These are phyloP conservation scores for Medauroidea extradentata DNA, from an alignment of 1,140 invertebrate species.

Conservation along the genomic window DNA sequence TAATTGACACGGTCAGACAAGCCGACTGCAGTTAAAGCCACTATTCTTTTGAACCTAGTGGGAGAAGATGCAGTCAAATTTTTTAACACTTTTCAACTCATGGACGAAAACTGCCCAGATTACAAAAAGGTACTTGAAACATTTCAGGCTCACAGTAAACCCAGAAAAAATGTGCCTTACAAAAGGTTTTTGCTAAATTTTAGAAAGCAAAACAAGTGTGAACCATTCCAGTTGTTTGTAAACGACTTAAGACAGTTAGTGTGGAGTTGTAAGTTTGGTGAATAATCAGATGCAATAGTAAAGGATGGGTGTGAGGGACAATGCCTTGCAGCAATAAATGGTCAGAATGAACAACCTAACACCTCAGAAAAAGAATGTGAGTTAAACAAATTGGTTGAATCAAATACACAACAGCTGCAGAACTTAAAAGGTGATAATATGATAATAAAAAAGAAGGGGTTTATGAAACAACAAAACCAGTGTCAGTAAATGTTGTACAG, in stretches of 20 bases:
- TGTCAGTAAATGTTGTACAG: neutral
- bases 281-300: constrained; percentile 30
- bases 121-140: constrained; percentile 7
- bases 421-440: neutral
- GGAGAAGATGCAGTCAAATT: constrained; percentile 9
- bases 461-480: neutral
- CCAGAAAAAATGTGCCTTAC: constrained; percentile 27
- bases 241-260: constrained; percentile 26
- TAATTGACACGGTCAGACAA: too few relatives aligned
- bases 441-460: neutral
- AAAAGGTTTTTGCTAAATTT: constrained; percentile 28
- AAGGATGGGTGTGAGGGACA: constrained; percentile 34
- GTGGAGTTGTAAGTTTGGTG: constrained; percentile 26
- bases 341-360: constrained; percentile 29
- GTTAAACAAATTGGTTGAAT: constrained; percentile 21
- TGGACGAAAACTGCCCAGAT: neutral
- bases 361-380: constrained; percentile 29
- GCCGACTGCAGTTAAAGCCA: too few relatives aligned
- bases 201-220: constrained; percentile 25
- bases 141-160: constrained; percentile 25
- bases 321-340: constrained; percentile 28
- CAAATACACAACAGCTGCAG: constrained; percentile 20
- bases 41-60: too few relatives aligned
- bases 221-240: constrained; percentile 29
- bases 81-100: constrained; percentile 13